Percentiles rank a stretch among this genome's conserved stretches.
Conservation (phyloP, 2,797 vertebrate species). For the Lagocephalus sceleratus region DNA sequence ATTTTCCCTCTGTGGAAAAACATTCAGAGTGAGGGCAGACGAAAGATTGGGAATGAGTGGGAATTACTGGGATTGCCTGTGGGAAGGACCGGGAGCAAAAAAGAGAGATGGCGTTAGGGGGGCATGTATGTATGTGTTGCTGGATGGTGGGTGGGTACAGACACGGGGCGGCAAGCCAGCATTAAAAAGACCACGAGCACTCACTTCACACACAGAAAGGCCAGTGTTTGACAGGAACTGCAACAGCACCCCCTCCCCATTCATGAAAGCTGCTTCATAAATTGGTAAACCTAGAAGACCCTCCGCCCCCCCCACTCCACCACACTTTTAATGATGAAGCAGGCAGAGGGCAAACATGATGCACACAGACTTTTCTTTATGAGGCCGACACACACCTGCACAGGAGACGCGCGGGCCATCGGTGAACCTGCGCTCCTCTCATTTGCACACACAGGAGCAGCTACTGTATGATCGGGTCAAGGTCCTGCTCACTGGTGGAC, state of each 20-base stretch:
- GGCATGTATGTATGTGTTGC: constrained; percentile 35
- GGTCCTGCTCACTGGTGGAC: constrained; percentile 10
- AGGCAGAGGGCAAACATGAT: constrained; percentile 58
- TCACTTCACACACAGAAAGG: constrained; percentile 65
- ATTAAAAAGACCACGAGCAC: constrained; percentile 39
- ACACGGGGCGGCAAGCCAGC: constrained; percentile 48
- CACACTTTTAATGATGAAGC: constrained; percentile 69
- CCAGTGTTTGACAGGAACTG: constrained; percentile 65
- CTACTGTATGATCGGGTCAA: neutral
- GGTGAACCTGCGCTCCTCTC: constrained; percentile 22
- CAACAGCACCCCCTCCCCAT: constrained; percentile 33
- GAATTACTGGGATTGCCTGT: constrained; percentile 43
- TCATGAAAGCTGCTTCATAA: constrained; percentile 78
- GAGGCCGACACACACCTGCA: constrained; percentile 70
- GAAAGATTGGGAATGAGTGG: constrained; percentile 32
- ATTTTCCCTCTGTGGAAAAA: constrained; percentile 68
- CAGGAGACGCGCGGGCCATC: constrained; percentile 49
- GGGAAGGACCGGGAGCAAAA: neutral
- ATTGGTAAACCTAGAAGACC: constrained; percentile 71
- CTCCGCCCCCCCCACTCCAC: constrained; percentile 67
- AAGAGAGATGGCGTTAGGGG: constrained; percentile 44
- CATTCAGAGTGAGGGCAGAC: constrained; percentile 62
- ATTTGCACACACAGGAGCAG: constrained; percentile 27
- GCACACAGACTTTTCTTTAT: constrained; percentile 76
- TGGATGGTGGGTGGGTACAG: constrained; percentile 21